Evolutionary conservation across 1,140 invertebrate genomes (phyloP), one percentile per base, ranked within the genome.

Genomic region (Sinella curviseta): DNA sequence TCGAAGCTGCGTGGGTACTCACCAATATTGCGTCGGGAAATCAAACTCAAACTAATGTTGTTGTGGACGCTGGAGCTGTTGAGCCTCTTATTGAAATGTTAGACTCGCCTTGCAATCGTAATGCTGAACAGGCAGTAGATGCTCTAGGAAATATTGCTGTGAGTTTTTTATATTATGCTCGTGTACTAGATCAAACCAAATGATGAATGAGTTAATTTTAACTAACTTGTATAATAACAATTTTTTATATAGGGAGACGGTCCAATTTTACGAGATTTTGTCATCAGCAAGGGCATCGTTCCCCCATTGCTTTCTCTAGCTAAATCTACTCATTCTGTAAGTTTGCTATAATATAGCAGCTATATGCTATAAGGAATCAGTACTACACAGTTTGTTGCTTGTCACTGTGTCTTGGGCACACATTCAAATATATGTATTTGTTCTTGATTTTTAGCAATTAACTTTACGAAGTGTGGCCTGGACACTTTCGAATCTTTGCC

Each of bases 1-100:
- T 99, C 89, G 98, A 99, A 89, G 94, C 97, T 33, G 94, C 97
- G 0, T 99, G 98, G 98, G 97, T 96, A 0, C 87, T 99, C 28
- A 99, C 98, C 36, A 99, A 99, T 85, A 97, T 99, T 82, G 97
- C 98, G 16, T 98, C 96, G 0, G 97, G 97, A 17, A 96, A 94
- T 4, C 93, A 95, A 16, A 90, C 93, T 26, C 96, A 99, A 87
- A 98, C 97, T 1, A 90, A 92, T 81, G 92, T 92, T 67, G 95
- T 98, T 39, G 92, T 97, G 4, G 91, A 94, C 84, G 87, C 91
- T 85, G 94, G 95, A 57, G 97, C 97, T 20, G 91, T 99, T 54
- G 94, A 94, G 3, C 91, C 93, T 78, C 92, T 99, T 81, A 89
- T 98, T 36, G 86, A 88, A 0, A 88, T 99, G 3, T 87, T 99